Evolutionary conservation across 2,113 vertebrate species (phyloP).

Genomic region (Ceyx cyanopectus): DNA sequence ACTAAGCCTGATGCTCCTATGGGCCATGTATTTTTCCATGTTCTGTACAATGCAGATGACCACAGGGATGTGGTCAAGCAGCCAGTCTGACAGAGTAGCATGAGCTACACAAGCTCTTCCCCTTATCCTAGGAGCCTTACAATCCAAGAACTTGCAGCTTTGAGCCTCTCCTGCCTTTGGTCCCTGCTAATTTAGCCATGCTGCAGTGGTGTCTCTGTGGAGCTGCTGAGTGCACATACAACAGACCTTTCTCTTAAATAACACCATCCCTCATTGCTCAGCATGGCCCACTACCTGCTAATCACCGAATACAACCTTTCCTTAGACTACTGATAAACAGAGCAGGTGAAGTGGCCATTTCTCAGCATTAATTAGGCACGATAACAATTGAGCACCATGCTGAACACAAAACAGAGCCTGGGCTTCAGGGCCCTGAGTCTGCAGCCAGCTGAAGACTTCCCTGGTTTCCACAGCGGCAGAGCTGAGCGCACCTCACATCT

Average conservation of each 20-base stretch:
- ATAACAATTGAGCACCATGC: not conserved
- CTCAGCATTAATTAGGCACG: not conserved
- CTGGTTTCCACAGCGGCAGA: not conserved
- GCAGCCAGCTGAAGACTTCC: not conserved
- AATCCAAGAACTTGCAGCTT: not conserved
- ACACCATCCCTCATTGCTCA: not conserved
- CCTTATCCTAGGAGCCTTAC: too few species aligned
- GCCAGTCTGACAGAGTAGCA: accelerated
- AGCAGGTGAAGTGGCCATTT: not conserved
- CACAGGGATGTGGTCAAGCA: not conserved
- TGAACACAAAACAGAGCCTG: not conserved
- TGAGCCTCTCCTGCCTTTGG: not conserved
- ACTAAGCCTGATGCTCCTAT: accelerated
- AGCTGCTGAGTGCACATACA: not conserved
- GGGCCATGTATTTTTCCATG: not conserved
- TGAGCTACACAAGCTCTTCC: not conserved
- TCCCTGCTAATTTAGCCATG: not conserved
- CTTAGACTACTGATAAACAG: not conserved
- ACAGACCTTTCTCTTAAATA: not conserved
- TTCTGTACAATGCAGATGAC: not conserved
- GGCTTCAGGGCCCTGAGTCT: not conserved
- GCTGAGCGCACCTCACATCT: not conserved
- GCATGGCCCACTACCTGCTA: not conserved
- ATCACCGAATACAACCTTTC: not conserved
- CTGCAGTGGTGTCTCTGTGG: not conserved